Evolutionary conservation across 1,140 invertebrate species (phyloP).

Genomic region (Brachionus rotundiformis): DNA sequence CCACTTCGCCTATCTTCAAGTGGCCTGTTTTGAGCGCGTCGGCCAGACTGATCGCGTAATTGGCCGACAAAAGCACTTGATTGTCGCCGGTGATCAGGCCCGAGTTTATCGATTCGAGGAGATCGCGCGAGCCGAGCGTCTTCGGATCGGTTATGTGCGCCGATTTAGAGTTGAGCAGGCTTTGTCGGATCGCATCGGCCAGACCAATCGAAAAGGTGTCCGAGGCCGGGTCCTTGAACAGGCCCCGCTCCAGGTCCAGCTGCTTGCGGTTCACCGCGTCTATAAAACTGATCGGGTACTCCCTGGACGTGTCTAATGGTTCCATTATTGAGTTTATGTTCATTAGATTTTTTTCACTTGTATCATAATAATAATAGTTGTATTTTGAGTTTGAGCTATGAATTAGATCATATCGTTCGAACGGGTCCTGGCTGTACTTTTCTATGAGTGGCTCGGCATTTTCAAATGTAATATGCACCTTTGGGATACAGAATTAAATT

Average conservation of each 20-base stretch:
- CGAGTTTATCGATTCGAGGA: neutral
- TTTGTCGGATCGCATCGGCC: neutral
- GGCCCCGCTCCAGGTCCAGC: conserved; percentile 14
- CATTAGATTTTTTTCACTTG: neutral
- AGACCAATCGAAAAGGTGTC: neutral
- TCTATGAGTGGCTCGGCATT: conserved; percentile 47
- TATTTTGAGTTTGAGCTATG: neutral
- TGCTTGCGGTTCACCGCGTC: conserved; percentile 43
- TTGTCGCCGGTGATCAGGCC: conserved; percentile 16
- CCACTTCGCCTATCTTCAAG: conserved; percentile 7
- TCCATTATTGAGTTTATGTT: conserved; percentile 42
- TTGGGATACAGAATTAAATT: neutral
- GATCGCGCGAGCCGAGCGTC: neutral
- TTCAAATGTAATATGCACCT: conserved; percentile 39
- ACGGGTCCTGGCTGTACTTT: conserved; percentile 14
- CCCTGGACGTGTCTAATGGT: neutral
- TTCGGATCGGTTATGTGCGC: conserved; percentile 10
- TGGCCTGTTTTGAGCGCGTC: conserved; percentile 38
- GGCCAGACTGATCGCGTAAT: neutral
- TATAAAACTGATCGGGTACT: neutral
- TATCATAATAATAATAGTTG: conserved; percentile 51
- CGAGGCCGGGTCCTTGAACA: neutral
- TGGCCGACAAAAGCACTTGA: neutral
- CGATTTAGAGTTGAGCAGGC: neutral
- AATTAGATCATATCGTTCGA: conserved; percentile 30